A percentile compares a stretch with the other conserved stretches of the same genome.
Conservation (phyloP, 2,888 invertebrate species). For the Oligia fasciuncula region DNA sequence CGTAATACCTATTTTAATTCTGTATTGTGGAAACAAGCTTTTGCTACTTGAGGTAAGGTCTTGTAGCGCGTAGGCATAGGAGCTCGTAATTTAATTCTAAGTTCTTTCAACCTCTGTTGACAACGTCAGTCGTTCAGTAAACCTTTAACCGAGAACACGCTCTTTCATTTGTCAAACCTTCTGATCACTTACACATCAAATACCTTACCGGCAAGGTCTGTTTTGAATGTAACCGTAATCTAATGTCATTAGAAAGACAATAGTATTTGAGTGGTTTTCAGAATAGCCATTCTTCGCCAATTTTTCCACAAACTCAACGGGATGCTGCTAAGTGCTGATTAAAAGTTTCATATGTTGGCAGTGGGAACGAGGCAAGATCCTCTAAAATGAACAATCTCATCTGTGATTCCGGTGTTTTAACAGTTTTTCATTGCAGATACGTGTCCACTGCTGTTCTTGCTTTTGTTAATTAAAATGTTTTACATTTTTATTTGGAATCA, state of each 20-base stretch:
- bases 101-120: too few relatives aligned
- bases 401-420: conserved; percentile 48
- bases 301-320: conserved; percentile 66
- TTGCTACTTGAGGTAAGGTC: conserved; percentile 10
- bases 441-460: conserved; percentile 17
- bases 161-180: too few relatives aligned
- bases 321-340: conserved; percentile 81
- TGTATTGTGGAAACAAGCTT: conserved; percentile 1
- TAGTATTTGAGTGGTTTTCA: conserved; percentile 34
- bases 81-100: too few relatives aligned
- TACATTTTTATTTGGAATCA: conserved; percentile 31
- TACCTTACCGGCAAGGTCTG: conserved; percentile 4
- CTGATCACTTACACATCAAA: too few relatives aligned
- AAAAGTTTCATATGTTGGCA: conserved; percentile 83
- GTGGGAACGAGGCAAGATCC: conserved; percentile 66
- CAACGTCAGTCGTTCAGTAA: too few relatives aligned
- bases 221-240: conserved; percentile 32
- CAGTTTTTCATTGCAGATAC: conserved; percentile 44
- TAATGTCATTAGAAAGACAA: conserved; percentile 26
- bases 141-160: too few relatives aligned
- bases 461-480: conserved; percentile 29
- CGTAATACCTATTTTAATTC: conserved; percentile 10
- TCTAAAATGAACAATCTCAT: conserved; percentile 50
- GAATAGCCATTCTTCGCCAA: conserved; percentile 31
- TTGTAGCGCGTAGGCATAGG: too few relatives aligned